Base-by-base conservation (phyloP, 2,113 vertebrate genomes). In the Sapayoa aenigma region DNA sequence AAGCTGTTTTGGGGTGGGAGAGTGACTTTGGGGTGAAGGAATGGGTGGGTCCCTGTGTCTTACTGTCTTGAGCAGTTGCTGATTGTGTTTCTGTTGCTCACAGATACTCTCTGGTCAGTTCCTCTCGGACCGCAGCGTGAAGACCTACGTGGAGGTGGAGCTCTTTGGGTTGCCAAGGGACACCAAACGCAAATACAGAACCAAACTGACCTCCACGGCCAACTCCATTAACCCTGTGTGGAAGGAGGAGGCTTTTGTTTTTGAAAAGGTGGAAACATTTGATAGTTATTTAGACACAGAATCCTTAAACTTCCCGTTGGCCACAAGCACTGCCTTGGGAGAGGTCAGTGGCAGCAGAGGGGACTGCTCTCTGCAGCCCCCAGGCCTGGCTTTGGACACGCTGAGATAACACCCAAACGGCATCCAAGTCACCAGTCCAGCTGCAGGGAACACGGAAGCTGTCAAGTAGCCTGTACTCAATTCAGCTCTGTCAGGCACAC, bases 21-120 rank as follows among this genome's bases (percentile, higher is more conserved):
- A n/a, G n/a, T n/a, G 55, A 53, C 47, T 44, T 19, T 41, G 46
- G 21, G 42, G 24, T 23, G 39, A 59, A 83, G 50, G 31, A 53
- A 7, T 14, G 49, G 17, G 31, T 18, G 46, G 11, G 20, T 69
- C 49, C 21, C 60, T 39, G 20, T 35, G 19, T 33, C 66, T 56
- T 44, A 3, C 33, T 82, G 41, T 62, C 28, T 31, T 18, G 59
- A 75, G n/a, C 79, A 52, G 75, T 15, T 88, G 49, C 65, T 88
- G 20, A 71, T 28, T 28, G 4, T 2, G 5, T 59, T 58, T 56
- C 33, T 74, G 24, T 60, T 14, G 4, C 58, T 77, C 35, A 11
- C 41, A 99, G 99, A 98, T 99, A 69, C 99, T 99, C 83, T 99
- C 99, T 21, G 99, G 99, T 14, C 99, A 99, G 97, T 99, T 99